Evolutionary conservation across 2,113 vertebrate genomes (phyloP).

Genomic region (Gasterosteus nipponicus): DNA sequence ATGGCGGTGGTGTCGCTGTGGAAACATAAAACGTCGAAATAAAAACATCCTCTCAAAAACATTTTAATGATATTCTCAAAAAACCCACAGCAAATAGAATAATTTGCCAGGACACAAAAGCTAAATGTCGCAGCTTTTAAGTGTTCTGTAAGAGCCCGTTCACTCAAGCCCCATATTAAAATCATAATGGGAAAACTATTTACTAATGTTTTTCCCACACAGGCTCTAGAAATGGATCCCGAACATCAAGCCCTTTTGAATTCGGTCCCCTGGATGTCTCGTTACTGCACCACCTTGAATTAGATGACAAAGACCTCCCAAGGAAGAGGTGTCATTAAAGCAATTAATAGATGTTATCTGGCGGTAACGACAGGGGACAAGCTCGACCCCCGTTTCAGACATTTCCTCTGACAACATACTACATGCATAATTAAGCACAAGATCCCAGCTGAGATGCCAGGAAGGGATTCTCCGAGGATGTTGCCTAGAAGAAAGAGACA

Average conservation of each 20-base stretch:
- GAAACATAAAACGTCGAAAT: slow-evolving; percentile 67
- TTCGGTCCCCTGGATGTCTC: neutral
- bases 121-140: slow-evolving; percentile 5
- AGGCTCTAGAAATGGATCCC: neutral
- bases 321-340: slow-evolving; percentile 14
- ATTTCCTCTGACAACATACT: slow-evolving; percentile 63
- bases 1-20: slow-evolving; percentile 50
- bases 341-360: slow-evolving; percentile 58
- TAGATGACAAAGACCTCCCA: neutral
- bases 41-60: slow-evolving; percentile 36
- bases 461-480: slow-evolving; percentile 48
- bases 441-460: slow-evolving; percentile 36
- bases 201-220: neutral
- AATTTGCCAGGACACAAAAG: slow-evolving; percentile 33
- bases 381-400: slow-evolving; percentile 52
- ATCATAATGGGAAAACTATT: neutral
- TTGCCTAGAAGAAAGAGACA: slow-evolving; percentile 26
- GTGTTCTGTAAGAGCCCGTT: neutral
- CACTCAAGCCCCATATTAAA: neutral
- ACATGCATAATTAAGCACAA: slow-evolving; percentile 70
- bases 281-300: neutral
- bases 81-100: slow-evolving; percentile 10
- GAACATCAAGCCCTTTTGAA: neutral
- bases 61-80: slow-evolving; percentile 35
- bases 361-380: slow-evolving; percentile 39